Evolutionary conservation across 2,113 vertebrate species (phyloP).

Genomic region (Patagioenas fasciata): DNA sequence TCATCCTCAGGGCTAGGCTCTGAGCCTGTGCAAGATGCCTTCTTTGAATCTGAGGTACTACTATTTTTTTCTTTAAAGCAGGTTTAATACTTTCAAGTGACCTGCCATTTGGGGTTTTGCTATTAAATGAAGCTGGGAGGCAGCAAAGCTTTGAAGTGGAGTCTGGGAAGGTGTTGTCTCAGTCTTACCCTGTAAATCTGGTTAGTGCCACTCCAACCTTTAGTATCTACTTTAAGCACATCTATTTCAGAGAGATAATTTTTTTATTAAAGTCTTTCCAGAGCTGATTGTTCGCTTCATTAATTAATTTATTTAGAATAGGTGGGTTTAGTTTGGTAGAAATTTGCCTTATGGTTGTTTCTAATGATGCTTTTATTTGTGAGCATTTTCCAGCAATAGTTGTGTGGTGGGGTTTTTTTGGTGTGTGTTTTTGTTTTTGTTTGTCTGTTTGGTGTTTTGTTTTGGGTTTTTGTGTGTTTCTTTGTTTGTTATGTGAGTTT

Average conservation of each 20-base stretch:
- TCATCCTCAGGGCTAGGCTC: background rate
- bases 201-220: background rate
- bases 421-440: too few species aligned
- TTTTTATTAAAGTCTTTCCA: background rate
- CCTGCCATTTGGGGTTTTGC: background rate
- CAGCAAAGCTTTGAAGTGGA: slow-evolving; percentile 13
- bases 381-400: background rate
- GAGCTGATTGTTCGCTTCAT: background rate
- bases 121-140: background rate
- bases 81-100: background rate
- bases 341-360: background rate
- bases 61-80: background rate
- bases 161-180: background rate
- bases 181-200: background rate
- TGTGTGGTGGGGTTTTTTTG: background rate
- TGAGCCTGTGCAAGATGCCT: background rate
- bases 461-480: too few species aligned
- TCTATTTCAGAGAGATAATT: background rate
- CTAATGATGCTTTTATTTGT: background rate
- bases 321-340: background rate
- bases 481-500: background rate
- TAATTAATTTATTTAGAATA: background rate
- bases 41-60: background rate
- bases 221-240: background rate
- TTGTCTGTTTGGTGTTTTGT: too few species aligned